phyloP scores from a whole-genome alignment of 1,140 invertebrate species.

The Euura saliciscinereae region DNA sequence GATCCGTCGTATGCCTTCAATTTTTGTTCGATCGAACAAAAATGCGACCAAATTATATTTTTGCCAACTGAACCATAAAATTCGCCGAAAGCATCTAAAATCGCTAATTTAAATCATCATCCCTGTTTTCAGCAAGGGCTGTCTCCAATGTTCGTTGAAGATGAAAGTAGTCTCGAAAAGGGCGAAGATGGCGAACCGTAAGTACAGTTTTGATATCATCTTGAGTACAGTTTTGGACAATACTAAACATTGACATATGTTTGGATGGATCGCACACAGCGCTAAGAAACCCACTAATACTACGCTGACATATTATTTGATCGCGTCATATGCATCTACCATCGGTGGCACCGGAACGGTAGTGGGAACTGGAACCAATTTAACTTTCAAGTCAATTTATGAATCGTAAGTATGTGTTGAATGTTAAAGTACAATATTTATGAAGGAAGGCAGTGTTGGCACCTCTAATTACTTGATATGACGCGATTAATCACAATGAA shows the following conservation, averaged over 20 bases:
- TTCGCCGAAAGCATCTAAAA: neutral
- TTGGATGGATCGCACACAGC: conserved; percentile 36
- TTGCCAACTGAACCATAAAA: too few species aligned
- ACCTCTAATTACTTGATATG: too few species aligned
- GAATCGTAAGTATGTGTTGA: conserved; percentile 47
- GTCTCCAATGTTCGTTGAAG: conserved; percentile 65
- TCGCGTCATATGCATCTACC: conserved; percentile 80
- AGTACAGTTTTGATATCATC: conserved; percentile 48
- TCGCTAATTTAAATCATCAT: conserved; percentile 15
- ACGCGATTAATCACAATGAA: too few species aligned
- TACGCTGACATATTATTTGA: conserved; percentile 75
- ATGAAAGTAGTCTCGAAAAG: conserved; percentile 47
- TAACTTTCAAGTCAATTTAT: conserved; percentile 81
- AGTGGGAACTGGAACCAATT: conserved; percentile 88
- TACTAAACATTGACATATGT: too few species aligned
- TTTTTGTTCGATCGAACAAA: too few species aligned
- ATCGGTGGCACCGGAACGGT: conserved; percentile 86
- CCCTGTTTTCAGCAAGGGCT: conserved; percentile 63
- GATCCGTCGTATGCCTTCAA: too few species aligned
- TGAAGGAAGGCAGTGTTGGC: too few species aligned
- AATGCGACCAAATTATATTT: too few species aligned
- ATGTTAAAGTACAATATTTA: too few species aligned
- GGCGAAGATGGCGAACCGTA: conserved; percentile 54
- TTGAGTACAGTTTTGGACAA: conserved; percentile 41
- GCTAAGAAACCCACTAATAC: conserved; percentile 66